Percentiles rank a stretch among this genome's conserved stretches.
Conservation (phyloP, 2,113 vertebrate species). For the Calidris pugnax region DNA sequence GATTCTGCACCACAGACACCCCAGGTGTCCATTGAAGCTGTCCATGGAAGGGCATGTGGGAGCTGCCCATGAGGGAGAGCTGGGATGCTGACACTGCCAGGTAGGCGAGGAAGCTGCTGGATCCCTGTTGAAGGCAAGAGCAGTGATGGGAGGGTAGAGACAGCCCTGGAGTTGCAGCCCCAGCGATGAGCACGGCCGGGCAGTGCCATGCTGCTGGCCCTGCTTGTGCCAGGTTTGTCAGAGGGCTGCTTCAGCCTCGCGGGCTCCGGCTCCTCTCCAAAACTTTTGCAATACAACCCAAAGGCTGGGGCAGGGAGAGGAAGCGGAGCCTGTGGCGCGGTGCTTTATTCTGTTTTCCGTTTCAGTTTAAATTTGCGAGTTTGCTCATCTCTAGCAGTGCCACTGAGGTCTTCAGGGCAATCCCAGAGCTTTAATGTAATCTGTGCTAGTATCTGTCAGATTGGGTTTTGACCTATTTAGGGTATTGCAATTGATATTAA, state of each 20-base stretch:
- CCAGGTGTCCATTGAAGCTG: neutral
- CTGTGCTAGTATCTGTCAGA: neutral
- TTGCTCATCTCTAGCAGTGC: neutral
- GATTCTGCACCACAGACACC: neutral
- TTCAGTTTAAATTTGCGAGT: neutral
- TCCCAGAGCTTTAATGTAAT: neutral
- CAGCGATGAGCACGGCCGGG: neutral
- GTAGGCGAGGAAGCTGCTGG: neutral
- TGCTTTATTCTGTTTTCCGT: neutral
- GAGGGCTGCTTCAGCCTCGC: neutral
- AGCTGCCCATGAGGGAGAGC: neutral
- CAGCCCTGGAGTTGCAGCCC: accelerated
- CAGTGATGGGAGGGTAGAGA: accelerated
- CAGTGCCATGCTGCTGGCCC: accelerated
- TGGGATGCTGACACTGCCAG: neutral
- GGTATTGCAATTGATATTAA: slow-evolving; percentile 12
- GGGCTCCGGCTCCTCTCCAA: neutral
- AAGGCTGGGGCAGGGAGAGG: neutral
- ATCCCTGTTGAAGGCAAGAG: neutral
- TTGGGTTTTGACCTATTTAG: slow-evolving; percentile 6
- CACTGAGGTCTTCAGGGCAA: neutral
- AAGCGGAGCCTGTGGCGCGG: neutral
- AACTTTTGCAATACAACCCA: neutral
- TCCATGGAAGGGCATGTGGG: neutral
- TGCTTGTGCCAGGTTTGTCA: neutral